Percentiles rank a stretch among this genome's conserved stretches.
Evolutionary conservation across 2,888 invertebrate species (phyloP).

Genomic region (Polydrusus tereticollis): DNA sequence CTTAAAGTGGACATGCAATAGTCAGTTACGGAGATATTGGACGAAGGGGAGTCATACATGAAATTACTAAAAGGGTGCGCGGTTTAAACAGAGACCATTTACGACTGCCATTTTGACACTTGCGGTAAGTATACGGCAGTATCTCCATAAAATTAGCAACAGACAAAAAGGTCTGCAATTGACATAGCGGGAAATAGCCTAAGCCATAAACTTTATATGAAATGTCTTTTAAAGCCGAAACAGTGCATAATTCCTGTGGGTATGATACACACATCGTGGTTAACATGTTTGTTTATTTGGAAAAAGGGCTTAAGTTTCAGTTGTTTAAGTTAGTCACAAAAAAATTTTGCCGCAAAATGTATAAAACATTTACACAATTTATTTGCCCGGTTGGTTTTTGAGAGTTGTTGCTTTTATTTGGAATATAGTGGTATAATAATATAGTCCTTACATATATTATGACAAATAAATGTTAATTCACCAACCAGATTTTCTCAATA

Average conservation of each 20-base stretch:
- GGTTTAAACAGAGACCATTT: constrained; percentile 53
- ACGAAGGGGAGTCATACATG: constrained; percentile 36
- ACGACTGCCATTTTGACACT: constrained; percentile 60
- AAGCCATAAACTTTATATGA: constrained; percentile 39
- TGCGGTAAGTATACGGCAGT: constrained; percentile 63
- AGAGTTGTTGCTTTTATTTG: too few relatives aligned
- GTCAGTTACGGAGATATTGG: constrained; percentile 34
- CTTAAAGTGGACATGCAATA: constrained; percentile 36
- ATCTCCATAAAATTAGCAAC: constrained; percentile 65
- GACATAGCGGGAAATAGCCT: constrained; percentile 35
- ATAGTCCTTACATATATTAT: too few relatives aligned
- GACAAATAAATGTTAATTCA: too few relatives aligned
- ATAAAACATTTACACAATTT: too few relatives aligned
- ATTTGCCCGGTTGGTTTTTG: too few relatives aligned
- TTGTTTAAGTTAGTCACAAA: not conserved
- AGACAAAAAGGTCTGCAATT: constrained; percentile 59
- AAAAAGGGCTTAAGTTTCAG: not conserved
- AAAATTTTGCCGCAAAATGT: not conserved
- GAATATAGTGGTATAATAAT: too few relatives aligned
- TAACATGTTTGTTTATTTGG: not conserved
- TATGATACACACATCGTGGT: not conserved
- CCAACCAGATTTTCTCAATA: too few relatives aligned
- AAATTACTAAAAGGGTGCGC: constrained; percentile 43
- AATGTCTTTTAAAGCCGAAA: constrained; percentile 15
- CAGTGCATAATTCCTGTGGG: constrained; percentile 17